Percentiles rank a stretch among this genome's conserved stretches.
Evolutionary conservation across 2,113 vertebrate genomes (phyloP).

Genomic region (Albula glossodonta): DNA sequence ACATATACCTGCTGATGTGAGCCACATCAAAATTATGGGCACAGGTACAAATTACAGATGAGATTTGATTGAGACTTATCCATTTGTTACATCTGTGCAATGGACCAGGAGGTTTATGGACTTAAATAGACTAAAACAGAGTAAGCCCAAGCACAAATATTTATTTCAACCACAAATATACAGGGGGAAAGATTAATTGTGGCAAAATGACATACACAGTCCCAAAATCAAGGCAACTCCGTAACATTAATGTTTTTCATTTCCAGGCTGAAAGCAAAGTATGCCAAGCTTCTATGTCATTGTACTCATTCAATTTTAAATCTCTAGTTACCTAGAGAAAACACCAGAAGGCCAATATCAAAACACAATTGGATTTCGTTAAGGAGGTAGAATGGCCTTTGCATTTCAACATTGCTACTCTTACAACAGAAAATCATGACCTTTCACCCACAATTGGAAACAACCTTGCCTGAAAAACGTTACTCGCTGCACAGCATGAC

Average conservation of each 20-base stretch:
- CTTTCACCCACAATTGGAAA: background rate
- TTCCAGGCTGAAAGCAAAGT: background rate
- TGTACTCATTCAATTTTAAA: background rate
- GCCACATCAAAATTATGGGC: background rate
- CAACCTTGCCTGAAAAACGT: background rate
- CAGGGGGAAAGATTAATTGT: background rate
- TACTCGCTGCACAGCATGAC: background rate
- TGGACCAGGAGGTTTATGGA: background rate
- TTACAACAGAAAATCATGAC: background rate
- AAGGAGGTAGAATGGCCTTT: background rate
- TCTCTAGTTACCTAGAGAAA: background rate
- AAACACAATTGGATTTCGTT: background rate
- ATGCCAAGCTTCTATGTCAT: background rate
- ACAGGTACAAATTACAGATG: conserved; percentile 2
- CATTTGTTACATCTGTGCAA: background rate
- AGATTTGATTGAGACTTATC: background rate
- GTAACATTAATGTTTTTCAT: background rate
- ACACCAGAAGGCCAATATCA: background rate
- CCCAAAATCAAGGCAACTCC: background rate
- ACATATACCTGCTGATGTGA: background rate
- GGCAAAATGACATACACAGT: background rate
- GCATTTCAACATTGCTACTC: background rate
- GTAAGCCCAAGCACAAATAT: background rate
- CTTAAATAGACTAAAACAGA: background rate
- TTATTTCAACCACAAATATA: background rate